Conservation (phyloP, 2,113 vertebrate species). For the Eretmochelys imbricata region DNA sequence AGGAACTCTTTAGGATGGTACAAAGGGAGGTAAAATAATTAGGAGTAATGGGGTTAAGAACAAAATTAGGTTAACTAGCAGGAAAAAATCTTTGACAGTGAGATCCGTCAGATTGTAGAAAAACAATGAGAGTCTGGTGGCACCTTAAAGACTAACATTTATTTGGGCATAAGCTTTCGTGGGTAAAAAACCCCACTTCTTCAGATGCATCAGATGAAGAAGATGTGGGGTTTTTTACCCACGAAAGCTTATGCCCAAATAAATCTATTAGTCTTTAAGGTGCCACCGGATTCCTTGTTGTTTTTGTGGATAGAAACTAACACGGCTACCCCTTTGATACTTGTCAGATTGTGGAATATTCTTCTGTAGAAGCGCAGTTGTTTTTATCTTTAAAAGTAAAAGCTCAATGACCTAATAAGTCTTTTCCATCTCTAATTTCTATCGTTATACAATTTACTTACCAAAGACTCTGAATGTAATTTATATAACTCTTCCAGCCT, state of each 20-base stretch:
- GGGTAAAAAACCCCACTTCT: too few relatives aligned
- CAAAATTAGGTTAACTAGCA: conserved; percentile 30
- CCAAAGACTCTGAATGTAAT: conserved; percentile 26
- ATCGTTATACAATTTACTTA: conserved; percentile 27
- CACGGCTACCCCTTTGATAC: too few relatives aligned
- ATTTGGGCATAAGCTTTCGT: too few relatives aligned
- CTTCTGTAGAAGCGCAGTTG: conserved; percentile 18
- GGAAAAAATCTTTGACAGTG: conserved; percentile 3
- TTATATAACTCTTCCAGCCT: conserved; percentile 17
- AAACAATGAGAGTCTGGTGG: too few relatives aligned
- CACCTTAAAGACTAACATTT: too few relatives aligned
- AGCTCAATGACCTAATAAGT: conserved; percentile 41
- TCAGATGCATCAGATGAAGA: too few relatives aligned
- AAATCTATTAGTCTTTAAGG: too few relatives aligned
- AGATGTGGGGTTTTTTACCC: too few relatives aligned
- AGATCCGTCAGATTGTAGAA: background rate
- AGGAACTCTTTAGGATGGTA: conserved; percentile 48
- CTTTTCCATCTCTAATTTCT: conserved; percentile 33
- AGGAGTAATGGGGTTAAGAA: conserved; percentile 5
- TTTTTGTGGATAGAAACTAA: too few relatives aligned
- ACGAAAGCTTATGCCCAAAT: too few relatives aligned
- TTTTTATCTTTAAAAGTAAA: conserved; percentile 53
- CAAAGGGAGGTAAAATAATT: conserved; percentile 25
- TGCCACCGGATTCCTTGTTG: too few relatives aligned
- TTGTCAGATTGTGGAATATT: background rate